Evolutionary conservation across 2,888 invertebrate genomes (phyloP).

Genomic region (Resseliella maxima): DNA sequence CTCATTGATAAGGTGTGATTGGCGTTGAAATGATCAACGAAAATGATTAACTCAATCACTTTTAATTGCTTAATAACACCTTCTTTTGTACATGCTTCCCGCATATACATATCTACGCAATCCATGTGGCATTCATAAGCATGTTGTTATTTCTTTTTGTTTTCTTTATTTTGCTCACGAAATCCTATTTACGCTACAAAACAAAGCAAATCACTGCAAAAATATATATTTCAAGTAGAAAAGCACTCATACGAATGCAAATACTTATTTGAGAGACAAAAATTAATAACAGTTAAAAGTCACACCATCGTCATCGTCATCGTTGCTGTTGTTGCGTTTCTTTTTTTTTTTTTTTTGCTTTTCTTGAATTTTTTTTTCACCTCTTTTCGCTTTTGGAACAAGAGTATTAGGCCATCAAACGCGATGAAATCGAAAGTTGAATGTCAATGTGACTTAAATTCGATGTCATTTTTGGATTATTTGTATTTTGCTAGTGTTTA

Average conservation of each 20-base stretch:
- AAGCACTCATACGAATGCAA: not conserved
- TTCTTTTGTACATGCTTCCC: not conserved
- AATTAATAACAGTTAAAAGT: not conserved
- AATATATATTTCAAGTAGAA: not conserved
- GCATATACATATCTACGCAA: not conserved
- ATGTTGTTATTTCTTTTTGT: too few relatives aligned
- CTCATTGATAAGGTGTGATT: too few relatives aligned
- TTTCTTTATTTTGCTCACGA: not conserved
- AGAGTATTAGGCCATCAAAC: not conserved
- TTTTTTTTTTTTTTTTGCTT: too few relatives aligned
- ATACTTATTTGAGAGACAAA: not conserved
- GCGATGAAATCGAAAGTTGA: constrained; percentile 11
- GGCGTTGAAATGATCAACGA: too few relatives aligned
- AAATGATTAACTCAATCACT: too few relatives aligned
- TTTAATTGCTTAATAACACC: not conserved
- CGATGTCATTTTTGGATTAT: not conserved
- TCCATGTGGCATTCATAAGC: not conserved
- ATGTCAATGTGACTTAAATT: constrained; percentile 1
- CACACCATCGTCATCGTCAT: too few relatives aligned
- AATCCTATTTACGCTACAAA: not conserved
- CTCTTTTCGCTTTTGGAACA: too few relatives aligned
- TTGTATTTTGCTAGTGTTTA: too few relatives aligned
- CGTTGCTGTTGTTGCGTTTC: too few relatives aligned
- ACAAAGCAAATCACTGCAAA: not conserved
- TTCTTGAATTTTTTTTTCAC: too few relatives aligned